Conservation (phyloP, 2,113 vertebrate genomes). For the Arizona elegans region DNA sequence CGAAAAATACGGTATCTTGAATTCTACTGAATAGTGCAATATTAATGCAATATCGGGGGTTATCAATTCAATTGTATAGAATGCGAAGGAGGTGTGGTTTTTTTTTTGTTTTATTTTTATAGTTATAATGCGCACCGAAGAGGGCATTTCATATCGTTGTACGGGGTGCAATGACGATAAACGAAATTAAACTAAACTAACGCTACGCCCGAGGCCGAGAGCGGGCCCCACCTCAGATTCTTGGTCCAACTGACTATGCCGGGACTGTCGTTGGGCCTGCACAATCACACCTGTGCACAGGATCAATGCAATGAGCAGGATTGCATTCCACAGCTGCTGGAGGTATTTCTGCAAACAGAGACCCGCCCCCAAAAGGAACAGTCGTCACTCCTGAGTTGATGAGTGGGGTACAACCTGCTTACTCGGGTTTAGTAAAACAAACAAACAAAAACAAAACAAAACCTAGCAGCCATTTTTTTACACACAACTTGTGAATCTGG, state of each 20-base stretch:
- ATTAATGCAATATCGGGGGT: too few relatives aligned
- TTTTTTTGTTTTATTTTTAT: too few relatives aligned
- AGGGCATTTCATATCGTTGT: too few relatives aligned
- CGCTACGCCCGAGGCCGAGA: accelerated
- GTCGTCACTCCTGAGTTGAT: not conserved
- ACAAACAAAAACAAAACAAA: too few relatives aligned
- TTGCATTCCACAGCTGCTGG: slow-evolving; percentile 94
- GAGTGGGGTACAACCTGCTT: not conserved
- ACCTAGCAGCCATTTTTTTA: not conserved
- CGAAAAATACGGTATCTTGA: too few relatives aligned
- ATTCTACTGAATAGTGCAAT: too few relatives aligned
- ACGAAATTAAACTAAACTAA: too few relatives aligned
- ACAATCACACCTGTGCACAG: slow-evolving; percentile 88
- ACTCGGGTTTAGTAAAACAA: not conserved
- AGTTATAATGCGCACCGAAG: too few relatives aligned
- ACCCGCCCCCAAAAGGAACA: not conserved
- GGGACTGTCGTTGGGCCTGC: slow-evolving; percentile 86
- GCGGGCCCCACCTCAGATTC: slow-evolving; percentile 70
- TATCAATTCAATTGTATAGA: too few relatives aligned
- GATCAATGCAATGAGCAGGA: slow-evolving; percentile 86
- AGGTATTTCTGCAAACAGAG: slow-evolving; percentile 81
- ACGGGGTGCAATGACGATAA: too few relatives aligned
- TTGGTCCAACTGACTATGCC: slow-evolving; percentile 70
- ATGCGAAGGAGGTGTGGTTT: too few relatives aligned
- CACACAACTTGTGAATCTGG: not conserved